A percentile compares a stretch with the other conserved stretches of the same genome.
These are phyloP conservation scores for Nasonia vitripennis DNA, from an alignment of 1,140 invertebrate genomes.

Conservation along the genomic window DNA sequence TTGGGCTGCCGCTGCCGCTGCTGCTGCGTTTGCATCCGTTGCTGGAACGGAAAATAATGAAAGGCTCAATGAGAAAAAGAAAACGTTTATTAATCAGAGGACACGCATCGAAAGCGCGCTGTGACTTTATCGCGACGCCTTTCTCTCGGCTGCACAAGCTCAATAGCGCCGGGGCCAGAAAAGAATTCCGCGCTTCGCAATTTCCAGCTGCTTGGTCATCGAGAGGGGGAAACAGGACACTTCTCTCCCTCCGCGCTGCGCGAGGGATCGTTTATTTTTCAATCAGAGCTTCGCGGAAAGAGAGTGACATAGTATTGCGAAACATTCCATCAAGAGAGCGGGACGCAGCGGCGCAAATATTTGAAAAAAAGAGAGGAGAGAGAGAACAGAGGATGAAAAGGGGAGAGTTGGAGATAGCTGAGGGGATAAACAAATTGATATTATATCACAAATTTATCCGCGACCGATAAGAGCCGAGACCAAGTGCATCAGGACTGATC, in stretches of 20 bases:
- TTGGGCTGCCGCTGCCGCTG: not conserved
- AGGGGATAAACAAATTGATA: constrained; percentile 29
- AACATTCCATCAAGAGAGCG: constrained; percentile 33
- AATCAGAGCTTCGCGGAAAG: constrained; percentile 42
- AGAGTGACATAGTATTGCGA: not conserved
- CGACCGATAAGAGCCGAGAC: not conserved
- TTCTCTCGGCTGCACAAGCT: constrained; percentile 6
- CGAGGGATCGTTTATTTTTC: constrained; percentile 49
- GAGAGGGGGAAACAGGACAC: not conserved
- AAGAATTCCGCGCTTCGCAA: constrained; percentile 1
- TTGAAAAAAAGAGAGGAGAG: not conserved
- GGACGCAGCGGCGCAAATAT: constrained; percentile 3
- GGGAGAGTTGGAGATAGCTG: not conserved
- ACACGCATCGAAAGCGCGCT: too few relatives aligned
- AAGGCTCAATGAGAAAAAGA: too few relatives aligned
- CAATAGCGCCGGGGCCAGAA: not conserved
- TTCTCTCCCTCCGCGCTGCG: not conserved
- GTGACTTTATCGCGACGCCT: constrained; percentile 11
- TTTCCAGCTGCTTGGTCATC: constrained; percentile 35
- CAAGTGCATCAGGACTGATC: not conserved
- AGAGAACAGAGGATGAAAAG: not conserved
- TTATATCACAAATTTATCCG: not conserved
- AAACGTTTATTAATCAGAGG: too few relatives aligned
- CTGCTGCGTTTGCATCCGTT: constrained; percentile 73
- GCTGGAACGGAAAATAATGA: constrained; percentile 68